phyloP scores from a whole-genome alignment of 2,113 vertebrate species.

The Bostrychus sinensis region DNA sequence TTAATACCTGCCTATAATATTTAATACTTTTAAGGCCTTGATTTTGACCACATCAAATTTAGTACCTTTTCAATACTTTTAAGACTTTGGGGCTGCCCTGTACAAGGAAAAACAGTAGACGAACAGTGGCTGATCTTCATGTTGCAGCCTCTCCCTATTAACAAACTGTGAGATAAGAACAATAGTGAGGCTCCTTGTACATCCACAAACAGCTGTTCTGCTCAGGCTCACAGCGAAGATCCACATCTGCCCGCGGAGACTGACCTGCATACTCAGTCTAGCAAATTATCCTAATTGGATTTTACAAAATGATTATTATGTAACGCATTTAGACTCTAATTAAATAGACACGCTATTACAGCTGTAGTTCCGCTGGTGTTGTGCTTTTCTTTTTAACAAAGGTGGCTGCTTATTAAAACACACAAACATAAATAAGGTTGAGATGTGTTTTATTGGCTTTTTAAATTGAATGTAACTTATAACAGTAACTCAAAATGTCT shows the following conservation, averaged over 20 bases:
- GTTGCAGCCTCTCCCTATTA: neutral
- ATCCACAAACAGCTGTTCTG: constrained; percentile 56
- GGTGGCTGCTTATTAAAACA: constrained; percentile 27
- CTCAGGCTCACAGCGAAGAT: constrained; percentile 34
- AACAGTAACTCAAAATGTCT: neutral
- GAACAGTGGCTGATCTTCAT: neutral
- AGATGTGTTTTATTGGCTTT: constrained; percentile 59
- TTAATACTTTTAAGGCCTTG: too few relatives aligned
- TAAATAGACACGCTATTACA: constrained; percentile 26
- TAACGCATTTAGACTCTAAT: constrained; percentile 44
- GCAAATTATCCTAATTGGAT: constrained; percentile 63
- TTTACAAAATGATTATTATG: constrained; percentile 35
- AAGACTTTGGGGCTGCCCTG: too few relatives aligned
- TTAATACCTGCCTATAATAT: too few relatives aligned
- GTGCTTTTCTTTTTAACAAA: constrained; percentile 10
- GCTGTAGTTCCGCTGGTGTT: constrained; percentile 13
- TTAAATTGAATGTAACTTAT: constrained; percentile 1
- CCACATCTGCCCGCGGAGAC: constrained; percentile 54
- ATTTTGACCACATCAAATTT: too few relatives aligned
- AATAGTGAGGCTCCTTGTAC: neutral
- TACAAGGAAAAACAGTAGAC: too few relatives aligned
- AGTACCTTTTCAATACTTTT: too few relatives aligned
- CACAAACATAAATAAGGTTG: constrained; percentile 25
- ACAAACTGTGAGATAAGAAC: neutral
- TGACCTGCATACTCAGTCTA: constrained; percentile 41